These are phyloP conservation scores for Molossus molossus DNA, from an alignment of 2,797 vertebrate genomes.

Conservation along the genomic window DNA sequence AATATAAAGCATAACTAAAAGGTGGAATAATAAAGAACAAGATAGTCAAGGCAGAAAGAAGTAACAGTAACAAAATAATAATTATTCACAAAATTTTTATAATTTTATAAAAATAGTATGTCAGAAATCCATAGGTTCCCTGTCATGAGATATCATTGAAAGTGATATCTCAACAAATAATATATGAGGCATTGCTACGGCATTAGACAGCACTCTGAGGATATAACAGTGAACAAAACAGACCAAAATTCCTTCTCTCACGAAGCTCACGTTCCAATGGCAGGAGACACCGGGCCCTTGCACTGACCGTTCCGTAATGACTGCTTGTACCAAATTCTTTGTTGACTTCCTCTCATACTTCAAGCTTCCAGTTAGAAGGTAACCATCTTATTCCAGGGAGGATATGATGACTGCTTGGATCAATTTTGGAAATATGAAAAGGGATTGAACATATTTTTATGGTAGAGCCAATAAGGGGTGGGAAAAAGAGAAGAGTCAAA, in stretches of 20 bases:
- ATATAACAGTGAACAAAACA: neutral
- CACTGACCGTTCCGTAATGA: neutral
- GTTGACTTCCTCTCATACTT: neutral
- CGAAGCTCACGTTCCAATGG: neutral
- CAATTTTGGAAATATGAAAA: neutral
- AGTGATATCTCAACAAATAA: conserved; percentile 44
- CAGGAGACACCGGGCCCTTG: neutral
- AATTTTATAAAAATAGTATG: neutral
- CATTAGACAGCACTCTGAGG: neutral
- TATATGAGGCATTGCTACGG: neutral
- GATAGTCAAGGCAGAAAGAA: neutral
- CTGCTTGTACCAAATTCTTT: neutral
- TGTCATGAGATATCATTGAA: neutral
- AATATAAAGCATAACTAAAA: conserved; percentile 19
- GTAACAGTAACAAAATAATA: neutral
- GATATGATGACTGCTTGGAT: neutral
- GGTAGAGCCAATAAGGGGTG: neutral
- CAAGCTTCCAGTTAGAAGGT: neutral
- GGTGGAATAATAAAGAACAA: neutral
- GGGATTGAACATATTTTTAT: neutral
- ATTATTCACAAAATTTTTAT: neutral
- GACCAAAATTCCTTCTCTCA: neutral
- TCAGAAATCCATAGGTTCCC: neutral
- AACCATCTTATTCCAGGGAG: neutral
- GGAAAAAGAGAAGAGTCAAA: neutral